Percentiles rank a stretch among this genome's conserved stretches.
These are phyloP conservation scores for Drosophila kikkawai DNA, from an alignment of 1,140 invertebrate species.

Conservation along the genomic window DNA sequence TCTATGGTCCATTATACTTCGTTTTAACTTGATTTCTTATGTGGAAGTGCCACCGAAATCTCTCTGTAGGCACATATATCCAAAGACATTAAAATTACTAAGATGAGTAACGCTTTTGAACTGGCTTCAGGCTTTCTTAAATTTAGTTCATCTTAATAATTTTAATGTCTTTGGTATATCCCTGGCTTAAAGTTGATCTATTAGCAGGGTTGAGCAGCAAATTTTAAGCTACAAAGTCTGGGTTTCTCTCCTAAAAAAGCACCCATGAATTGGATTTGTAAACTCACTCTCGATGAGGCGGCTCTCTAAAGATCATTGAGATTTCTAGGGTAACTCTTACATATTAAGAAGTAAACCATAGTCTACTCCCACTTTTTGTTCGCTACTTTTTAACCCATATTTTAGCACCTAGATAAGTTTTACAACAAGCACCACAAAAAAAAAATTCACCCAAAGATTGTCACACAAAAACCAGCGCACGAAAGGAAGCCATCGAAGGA, in stretches of 20 bases:
- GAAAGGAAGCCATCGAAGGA: slow-evolving; percentile 5
- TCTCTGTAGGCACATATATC: not conserved
- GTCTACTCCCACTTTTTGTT: not conserved
- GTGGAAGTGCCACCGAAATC: not conserved
- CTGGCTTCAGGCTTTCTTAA: no score
- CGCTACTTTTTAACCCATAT: not conserved
- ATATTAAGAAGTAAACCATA: not conserved
- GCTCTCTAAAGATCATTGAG: not conserved
- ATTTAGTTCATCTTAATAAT: no score
- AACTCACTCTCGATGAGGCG: no score
- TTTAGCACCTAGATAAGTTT: slow-evolving; percentile 29
- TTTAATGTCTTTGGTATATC: not conserved
- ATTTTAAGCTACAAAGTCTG: no score
- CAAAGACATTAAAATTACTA: no score
- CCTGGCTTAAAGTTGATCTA: not conserved
- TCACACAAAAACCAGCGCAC: slow-evolving; percentile 43
- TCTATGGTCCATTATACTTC: not conserved
- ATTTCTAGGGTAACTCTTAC: not conserved
- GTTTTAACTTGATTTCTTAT: not conserved
- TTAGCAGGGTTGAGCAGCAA: not conserved
- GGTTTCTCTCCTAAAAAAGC: no score
- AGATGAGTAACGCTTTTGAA: no score
- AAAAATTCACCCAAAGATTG: slow-evolving; percentile 67
- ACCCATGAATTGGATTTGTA: no score
- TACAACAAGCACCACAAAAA: not conserved